Conservation (phyloP, 2,797 vertebrate species). For the Cyclopterus lumpus region DNA sequence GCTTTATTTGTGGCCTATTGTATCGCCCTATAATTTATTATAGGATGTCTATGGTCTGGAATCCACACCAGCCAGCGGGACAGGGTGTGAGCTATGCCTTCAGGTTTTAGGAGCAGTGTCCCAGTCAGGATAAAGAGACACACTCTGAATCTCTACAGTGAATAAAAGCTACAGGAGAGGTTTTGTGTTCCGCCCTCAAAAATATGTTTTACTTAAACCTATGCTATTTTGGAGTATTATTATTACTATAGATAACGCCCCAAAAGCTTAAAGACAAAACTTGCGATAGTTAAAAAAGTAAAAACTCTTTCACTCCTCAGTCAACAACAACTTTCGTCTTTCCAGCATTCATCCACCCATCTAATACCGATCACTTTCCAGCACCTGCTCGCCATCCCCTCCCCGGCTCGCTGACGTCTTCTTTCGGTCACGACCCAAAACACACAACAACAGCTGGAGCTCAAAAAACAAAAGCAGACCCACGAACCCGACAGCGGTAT, state of each 20-base stretch:
- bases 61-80: no score
- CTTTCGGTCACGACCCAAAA: slow-evolving; percentile 49
- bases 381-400: slow-evolving; percentile 17
- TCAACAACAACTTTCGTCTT: not conserved
- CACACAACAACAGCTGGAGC: slow-evolving; percentile 42
- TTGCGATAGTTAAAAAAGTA: not conserved
- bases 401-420: slow-evolving; percentile 31
- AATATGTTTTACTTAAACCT: no score
- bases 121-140: no score
- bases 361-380: not conserved
- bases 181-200: no score
- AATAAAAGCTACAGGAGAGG: no score
- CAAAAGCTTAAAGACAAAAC: no score
- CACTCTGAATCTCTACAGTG: no score
- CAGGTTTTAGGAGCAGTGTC: no score
- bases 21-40: not conserved
- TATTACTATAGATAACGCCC: no score
- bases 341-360: not conserved
- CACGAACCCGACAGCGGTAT: slow-evolving; percentile 10
- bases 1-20: not conserved
- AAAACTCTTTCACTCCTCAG: not conserved
- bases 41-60: not conserved
- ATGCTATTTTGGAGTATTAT: no score
- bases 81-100: no score
- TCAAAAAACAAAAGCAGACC: slow-evolving; percentile 28